These are phyloP conservation scores for Orthonevra nobilis DNA, from an alignment of 2,888 invertebrate genomes.

Conservation along the genomic window DNA sequence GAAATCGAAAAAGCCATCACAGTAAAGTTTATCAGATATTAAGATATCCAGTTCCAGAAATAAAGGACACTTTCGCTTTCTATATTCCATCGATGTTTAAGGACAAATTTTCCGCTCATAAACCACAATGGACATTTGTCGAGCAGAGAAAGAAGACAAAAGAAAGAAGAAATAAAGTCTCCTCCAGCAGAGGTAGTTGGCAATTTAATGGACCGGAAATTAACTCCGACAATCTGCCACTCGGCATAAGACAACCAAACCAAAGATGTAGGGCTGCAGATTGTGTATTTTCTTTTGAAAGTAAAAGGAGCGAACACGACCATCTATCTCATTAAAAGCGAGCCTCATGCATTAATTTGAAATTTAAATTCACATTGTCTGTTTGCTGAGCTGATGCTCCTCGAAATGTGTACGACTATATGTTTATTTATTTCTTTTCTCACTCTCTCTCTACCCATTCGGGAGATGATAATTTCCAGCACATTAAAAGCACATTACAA, in stretches of 20 bases:
- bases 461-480: conserved; percentile 52
- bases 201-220: conserved; percentile 66
- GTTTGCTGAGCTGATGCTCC: not conserved
- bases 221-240: conserved; percentile 62
- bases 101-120: conserved; percentile 54
- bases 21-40: conserved; percentile 44
- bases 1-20: conserved; percentile 58
- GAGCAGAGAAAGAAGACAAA: conserved; percentile 18
- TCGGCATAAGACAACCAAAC: conserved; percentile 21
- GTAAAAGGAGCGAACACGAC: conserved; percentile 21
- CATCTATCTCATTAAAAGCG: conserved; percentile 45
- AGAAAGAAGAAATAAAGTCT: conserved; percentile 2
- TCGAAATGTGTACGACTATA: not conserved
- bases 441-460: too few relatives aligned
- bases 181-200: conserved; percentile 55
- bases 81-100: not conserved
- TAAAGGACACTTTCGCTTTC: conserved; percentile 16
- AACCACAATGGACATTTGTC: conserved; percentile 46
- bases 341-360: conserved; percentile 58
- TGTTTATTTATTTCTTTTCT: conserved; percentile 6
- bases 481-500: conserved; percentile 62
- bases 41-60: conserved; percentile 7
- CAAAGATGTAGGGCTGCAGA: conserved; percentile 43
- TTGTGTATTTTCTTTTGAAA: conserved; percentile 18
- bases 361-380: conserved; percentile 64